Evolutionary conservation across 2,888 invertebrate genomes (phyloP), one percentile per base, ranked within the genome.

Genomic region (Clepsis dumicolana): DNA sequence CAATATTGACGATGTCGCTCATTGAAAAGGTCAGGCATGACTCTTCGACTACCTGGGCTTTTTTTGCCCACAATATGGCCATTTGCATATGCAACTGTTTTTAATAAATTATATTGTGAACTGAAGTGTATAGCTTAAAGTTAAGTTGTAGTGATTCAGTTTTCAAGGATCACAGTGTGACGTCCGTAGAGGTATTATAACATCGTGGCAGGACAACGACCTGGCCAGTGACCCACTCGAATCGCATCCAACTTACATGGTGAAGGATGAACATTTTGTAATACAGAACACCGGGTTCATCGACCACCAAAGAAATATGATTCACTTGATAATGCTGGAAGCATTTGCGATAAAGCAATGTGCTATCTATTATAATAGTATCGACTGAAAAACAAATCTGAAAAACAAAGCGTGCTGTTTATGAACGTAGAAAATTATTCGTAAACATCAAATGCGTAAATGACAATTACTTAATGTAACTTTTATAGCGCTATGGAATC

Each of bases 111-210:
- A 38, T 38, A n/a, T 38, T 38, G n/a, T 4, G 38, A 32, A 32
- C 32, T 8, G 32, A 32, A 32, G 32, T 32, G 32, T 32, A 10
- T 1, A 32, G 44, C 5, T 71, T 71, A 64, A 61, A 62, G 61
- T 59, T 68, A 62, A 72, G 66, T 70, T 71, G 77, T 77, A 84
- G 82, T 77, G 78, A 85, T 89, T 89, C 89, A 87, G 88, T 88
- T 87, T 86, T 85, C 83, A 89, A 90, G 90, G 88, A 87, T 85
- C 83, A 86, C n/a, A n/a, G n/a, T n/a, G 86, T 89, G 88, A 89
- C 86, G 89, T 88, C 89, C 88, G 87, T 87, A 88, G 89, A 89
- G 89, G 86, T 85, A 90, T 83, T 90, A 86, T 86, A 87, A 84
- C 78, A 80, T 85, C 84, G 85, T 81, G 80, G 80, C 86, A 88